Evolutionary conservation across 2,888 invertebrate genomes (phyloP), one percentile per base, ranked within the genome.

Genomic region (Phengaris alcon): DNA sequence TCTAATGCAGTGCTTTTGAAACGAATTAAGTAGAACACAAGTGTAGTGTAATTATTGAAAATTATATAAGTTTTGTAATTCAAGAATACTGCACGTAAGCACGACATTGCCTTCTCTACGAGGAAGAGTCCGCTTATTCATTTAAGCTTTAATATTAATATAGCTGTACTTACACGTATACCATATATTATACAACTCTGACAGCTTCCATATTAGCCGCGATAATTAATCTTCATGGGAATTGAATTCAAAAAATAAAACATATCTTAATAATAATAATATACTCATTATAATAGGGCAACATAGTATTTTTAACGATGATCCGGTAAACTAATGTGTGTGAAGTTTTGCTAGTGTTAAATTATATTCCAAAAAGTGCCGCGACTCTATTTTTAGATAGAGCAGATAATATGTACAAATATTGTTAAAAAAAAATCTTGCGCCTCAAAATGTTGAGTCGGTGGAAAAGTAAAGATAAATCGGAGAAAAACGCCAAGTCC

Each of bases 381-480:
- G 75, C 75, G 75, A 75, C 68, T 69, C 22, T 74, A 76, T 52
- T 55, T 75, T 76, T 35, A 76, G 75, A 76, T 77, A 79, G 78
- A 74, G 77, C 75, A 69, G 52, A 52, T 74, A 73, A 15, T 54
- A 77, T 74, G 77, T 70, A 75, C 72, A 69, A 51, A 74, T 70
- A 73, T 74, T 77, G 77, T 74, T 76, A 75, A 75, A 52, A 72
- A 22, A 48, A 73, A 64, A 52, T 52, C 54, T 13, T 54, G 8
- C 22, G 54, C 57, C 68, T 6, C 68, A 84, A 89, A 88, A 97
- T 97, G 97, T 94, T 97, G 88, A 97, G 96, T 84, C 96, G 97
- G 84, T 97, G 97, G 97, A 97, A 97, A 89, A 97, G 96, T 87
- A 97, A 97, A 94, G 97, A 97, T 90, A 97, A 97, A 90, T 94